Evolutionary conservation across 2,113 vertebrate genomes (phyloP), one percentile per base, ranked within the genome.

Genomic region (Leucopsar rothschildi): DNA sequence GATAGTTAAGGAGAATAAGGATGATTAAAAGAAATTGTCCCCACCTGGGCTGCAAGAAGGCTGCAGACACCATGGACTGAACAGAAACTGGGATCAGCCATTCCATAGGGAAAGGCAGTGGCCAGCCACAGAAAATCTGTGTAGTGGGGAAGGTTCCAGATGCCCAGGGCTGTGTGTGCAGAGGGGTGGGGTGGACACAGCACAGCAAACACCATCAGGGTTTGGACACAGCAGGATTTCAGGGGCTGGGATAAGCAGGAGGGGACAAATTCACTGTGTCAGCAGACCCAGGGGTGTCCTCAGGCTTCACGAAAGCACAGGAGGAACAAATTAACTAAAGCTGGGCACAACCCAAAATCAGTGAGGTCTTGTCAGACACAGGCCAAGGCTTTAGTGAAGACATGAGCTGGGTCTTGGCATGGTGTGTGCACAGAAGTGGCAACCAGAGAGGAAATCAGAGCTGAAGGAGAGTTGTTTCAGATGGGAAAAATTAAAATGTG

Each of bases 401-500:
- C 87, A 37, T 47, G 76, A 92, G 52, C 86, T 73, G 69, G 56
- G 80, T 73, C 72, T 96, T 94, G 92, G 86, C 88, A 59, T 4
- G 19, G 27, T 20, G 4, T 23, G 18, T 37, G 27, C 80, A 91
- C 68, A 91, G 91, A 93, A 96, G 95, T 83, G 83, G 88, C 88
- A 70, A 55, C 80, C 56, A 76, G 82, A 84, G 39, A 73, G 56
- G 72, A 91, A 91, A 84, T 75, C 47, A 5, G 80, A 93, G 82
- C 60, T 0, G 1, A 63, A 60, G 47, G 68, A 71, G 76, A 56
- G 86, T 66, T 90, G 52, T 93, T 93, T 63, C 92, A 96, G 91
- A 93, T 94, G 86, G 86, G 72, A 92, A 88, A 81, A 76, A 88
- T 95, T 95, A 96, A 94, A 95, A 90, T 21, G 3, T 88, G 60